Percentiles rank a stretch among this genome's conserved stretches.
These are phyloP conservation scores for Sapayoa aenigma DNA, from an alignment of 2,113 vertebrate species.

Conservation along the genomic window DNA sequence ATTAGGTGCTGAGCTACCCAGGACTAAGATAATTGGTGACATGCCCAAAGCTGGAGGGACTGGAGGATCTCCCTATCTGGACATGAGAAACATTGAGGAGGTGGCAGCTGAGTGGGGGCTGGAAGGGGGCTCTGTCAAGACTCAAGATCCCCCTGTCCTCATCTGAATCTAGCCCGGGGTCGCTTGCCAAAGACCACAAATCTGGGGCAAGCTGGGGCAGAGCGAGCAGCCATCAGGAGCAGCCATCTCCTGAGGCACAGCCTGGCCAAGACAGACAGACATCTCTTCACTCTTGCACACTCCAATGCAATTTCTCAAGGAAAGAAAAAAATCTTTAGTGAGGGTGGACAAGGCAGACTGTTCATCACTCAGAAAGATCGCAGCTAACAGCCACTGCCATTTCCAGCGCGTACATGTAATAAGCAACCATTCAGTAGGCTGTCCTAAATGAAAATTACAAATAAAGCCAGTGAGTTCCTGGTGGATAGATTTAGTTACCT, in stretches of 20 bases:
- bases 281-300: neutral
- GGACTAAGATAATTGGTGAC: neutral
- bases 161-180: neutral
- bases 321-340: neutral
- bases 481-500: constrained; percentile 1
- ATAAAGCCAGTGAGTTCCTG: neutral
- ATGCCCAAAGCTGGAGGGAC: neutral
- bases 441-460: constrained; percentile 20
- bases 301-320: neutral
- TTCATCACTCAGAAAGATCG: neutral
- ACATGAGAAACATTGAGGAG: rapidly evolving
- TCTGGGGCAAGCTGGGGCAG: neutral
- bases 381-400: neutral
- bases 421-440: neutral
- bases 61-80: neutral
- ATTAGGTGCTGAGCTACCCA: neutral
- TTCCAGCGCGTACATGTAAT: neutral
- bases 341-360: neutral
- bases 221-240: neutral
- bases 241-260: neutral
- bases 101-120: neutral
- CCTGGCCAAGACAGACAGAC: neutral
- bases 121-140: neutral
- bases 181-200: neutral
- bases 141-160: rapidly evolving